A percentile compares a stretch with the other conserved stretches of the same genome.
Conservation (phyloP, 2,113 vertebrate genomes). For the Chionodraco myersi region DNA sequence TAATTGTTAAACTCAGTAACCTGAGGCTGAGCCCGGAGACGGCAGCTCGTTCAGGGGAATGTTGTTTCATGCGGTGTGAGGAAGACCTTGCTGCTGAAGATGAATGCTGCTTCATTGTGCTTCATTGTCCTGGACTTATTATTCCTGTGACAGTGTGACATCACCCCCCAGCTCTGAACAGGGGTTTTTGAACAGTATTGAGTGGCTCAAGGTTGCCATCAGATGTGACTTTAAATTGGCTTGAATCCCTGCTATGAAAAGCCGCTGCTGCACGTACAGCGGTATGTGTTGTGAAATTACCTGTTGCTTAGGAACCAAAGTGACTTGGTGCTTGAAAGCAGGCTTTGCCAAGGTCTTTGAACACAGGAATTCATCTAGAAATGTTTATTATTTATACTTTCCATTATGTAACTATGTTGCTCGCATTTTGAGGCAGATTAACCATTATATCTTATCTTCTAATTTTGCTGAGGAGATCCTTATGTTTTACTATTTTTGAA, state of each 20-base stretch:
- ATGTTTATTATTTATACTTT: neutral
- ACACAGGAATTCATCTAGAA: constrained; percentile 37
- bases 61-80: constrained; percentile 49
- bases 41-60: constrained; percentile 61
- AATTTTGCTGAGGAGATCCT: neutral
- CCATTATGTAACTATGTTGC: neutral
- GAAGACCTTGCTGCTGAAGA: constrained; percentile 69
- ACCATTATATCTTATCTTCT: neutral
- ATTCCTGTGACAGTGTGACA: constrained; percentile 62
- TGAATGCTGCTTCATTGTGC: constrained; percentile 74
- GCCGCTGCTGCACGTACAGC: constrained; percentile 64
- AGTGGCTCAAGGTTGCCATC: constrained; percentile 76
- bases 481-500: neutral
- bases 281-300: constrained; percentile 75
- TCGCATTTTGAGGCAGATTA: constrained; percentile 2
- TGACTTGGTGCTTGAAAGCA: constrained; percentile 62
- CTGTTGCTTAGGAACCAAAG: constrained; percentile 86
- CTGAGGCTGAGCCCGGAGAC: constrained; percentile 61
- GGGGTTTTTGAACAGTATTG: constrained; percentile 58
- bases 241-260: constrained; percentile 74
- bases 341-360: constrained; percentile 72
- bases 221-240: constrained; percentile 70
- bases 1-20: constrained; percentile 45
- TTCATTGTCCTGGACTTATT: constrained; percentile 77
- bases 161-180: constrained; percentile 41